Conservation (phyloP, 2,797 vertebrate genomes). For the Oreochromis grahami region DNA sequence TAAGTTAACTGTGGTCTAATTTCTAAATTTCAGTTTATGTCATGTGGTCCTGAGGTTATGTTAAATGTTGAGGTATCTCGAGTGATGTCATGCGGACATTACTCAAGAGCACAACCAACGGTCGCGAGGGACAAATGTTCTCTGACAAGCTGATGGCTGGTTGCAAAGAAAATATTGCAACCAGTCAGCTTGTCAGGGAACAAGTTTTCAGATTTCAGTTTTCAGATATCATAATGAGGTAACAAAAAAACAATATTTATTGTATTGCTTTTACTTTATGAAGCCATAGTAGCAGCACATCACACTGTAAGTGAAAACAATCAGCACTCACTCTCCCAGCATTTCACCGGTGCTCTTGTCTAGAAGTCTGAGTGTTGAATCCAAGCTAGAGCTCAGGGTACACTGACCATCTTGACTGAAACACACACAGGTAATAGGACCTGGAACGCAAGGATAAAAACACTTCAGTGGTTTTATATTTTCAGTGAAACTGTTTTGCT, state of each 20-base stretch:
- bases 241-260: neutral
- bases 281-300: neutral
- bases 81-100: neutral
- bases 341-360: conserved; percentile 94
- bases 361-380: conserved; percentile 86
- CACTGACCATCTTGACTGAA: conserved; percentile 94
- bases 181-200: neutral
- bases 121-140: neutral
- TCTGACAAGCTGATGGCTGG: neutral
- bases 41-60: neutral
- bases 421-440: conserved; percentile 91
- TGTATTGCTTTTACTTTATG: neutral
- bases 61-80: neutral
- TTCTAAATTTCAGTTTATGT: neutral
- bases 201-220: neutral
- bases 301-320: neutral
- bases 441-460: conserved; percentile 43
- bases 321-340: conserved; percentile 86
- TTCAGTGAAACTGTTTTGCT: neutral
- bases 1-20: neutral
- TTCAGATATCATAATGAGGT: neutral
- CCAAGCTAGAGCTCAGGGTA: conserved; percentile 84
- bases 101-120: neutral
- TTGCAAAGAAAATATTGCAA: neutral
- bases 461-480: neutral